phyloP scores from a whole-genome alignment of 2,797 vertebrate genomes.

The Siniperca obscura region DNA sequence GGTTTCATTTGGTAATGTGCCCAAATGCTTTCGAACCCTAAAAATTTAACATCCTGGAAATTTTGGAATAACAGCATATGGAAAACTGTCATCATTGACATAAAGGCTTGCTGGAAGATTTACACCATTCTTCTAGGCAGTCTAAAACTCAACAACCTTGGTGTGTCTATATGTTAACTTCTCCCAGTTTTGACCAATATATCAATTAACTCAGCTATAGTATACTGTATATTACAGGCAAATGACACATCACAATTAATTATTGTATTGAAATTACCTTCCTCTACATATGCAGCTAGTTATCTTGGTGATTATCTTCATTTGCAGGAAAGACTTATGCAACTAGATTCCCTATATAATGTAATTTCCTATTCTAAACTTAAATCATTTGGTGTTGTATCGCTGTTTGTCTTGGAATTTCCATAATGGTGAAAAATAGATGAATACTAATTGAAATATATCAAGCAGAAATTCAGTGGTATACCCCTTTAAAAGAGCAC shows the following conservation, averaged over 20 bases:
- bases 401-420: conserved; percentile 5
- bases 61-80: background rate
- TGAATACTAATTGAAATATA: conserved; percentile 43
- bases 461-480: conserved; percentile 24
- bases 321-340: background rate
- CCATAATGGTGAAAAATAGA: conserved; percentile 16
- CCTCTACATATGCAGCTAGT: background rate
- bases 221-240: background rate
- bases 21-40: background rate
- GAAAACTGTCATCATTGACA: background rate
- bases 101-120: background rate
- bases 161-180: background rate
- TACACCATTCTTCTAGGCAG: background rate
- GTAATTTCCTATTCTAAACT: background rate
- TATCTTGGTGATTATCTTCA: background rate
- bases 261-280: conserved; percentile 1
- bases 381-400: conserved; percentile 6
- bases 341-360: background rate
- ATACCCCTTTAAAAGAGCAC: conserved; percentile 37
- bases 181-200: background rate
- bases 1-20: background rate
- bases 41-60: background rate
- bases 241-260: background rate
- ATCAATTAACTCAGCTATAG: background rate
- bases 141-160: background rate